Percentiles rank a stretch among this genome's conserved stretches.
phyloP scores from a whole-genome alignment of 2,888 invertebrate genomes.

The Hemaris fuciformis region DNA sequence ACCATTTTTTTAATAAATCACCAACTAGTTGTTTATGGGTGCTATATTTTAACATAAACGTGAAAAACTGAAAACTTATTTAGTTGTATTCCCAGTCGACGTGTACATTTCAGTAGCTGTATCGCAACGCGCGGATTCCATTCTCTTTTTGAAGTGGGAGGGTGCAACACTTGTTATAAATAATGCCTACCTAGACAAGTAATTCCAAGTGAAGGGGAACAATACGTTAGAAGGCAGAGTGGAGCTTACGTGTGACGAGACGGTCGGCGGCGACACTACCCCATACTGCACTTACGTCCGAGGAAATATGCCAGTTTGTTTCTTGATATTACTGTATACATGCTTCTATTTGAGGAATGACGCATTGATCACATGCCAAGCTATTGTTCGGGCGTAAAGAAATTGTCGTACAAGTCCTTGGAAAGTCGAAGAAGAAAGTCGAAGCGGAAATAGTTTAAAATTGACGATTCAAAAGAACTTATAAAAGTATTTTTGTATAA shows the following conservation, averaged over 20 bases:
- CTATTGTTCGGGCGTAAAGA: too few relatives aligned
- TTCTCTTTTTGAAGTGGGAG: slow-evolving; percentile 53
- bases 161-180: slow-evolving; percentile 29
- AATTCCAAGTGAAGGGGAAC: slow-evolving; percentile 44
- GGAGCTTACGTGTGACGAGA: slow-evolving; percentile 27
- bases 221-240: slow-evolving; percentile 54
- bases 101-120: slow-evolving; percentile 1
- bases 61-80: background rate
- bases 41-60: too few relatives aligned
- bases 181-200: slow-evolving; percentile 27
- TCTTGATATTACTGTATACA: background rate
- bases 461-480: too few relatives aligned
- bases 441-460: too few relatives aligned
- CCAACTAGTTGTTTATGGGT: too few relatives aligned
- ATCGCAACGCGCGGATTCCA: slow-evolving; percentile 18
- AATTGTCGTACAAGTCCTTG: too few relatives aligned
- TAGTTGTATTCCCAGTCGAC: background rate
- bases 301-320: background rate
- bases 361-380: too few relatives aligned
- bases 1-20: too few relatives aligned
- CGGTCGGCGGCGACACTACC: background rate
- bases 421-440: too few relatives aligned
- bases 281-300: background rate
- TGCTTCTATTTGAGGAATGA: background rate
- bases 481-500: too few relatives aligned